Evolutionary conservation across 2,113 vertebrate genomes (phyloP), one percentile per base, ranked within the genome.

Genomic region (Aphyosemion australe): DNA sequence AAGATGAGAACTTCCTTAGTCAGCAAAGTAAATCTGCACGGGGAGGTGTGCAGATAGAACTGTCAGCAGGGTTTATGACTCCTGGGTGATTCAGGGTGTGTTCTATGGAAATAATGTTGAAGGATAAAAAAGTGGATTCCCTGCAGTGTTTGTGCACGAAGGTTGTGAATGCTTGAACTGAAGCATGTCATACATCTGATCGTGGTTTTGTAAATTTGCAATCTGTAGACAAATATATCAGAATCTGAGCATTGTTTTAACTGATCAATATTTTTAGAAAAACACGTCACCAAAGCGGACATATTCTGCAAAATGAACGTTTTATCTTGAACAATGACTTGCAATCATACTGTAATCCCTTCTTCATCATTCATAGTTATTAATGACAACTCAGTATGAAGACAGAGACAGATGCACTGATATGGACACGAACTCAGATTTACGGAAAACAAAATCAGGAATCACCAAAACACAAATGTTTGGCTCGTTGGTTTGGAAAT

Each of bases 21-120:
- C 82, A 86, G 80, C 82, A 76, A 65, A 80, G 41, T 45, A 65
- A 78, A 84, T 66, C 56, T 72, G 65, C 73, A 75, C 65, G 9
- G 48, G 56, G 50, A 68, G 51, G 12, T 61, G 48, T 45, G 37
- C 58, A 62, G 53, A 72, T 61, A 60, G 48, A 69, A 51, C 54
- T 65, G 74, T 74, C 76, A 82, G 61, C 55, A 56, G 48, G 53
- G 69, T 66, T 69, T 72, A 69, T 56, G 52, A 47, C 31, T 74
- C 57, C n/a, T 0, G 21, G 13, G 20, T 55, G 54, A 79, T 60
- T 49, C 46, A 51, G 18, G 68, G 0, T 18, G 18, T 41, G 34
- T 15, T 16, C 32, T 26, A 64, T 31, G 34, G 50, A 51, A 74
- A 56, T 53, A 72, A 52, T 1, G 18, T 37, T 32, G 37, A 46